Evolutionary conservation across 2,797 vertebrate genomes (phyloP), one percentile per base, ranked within the genome.

Genomic region (Semaprochilodus insignis): DNA sequence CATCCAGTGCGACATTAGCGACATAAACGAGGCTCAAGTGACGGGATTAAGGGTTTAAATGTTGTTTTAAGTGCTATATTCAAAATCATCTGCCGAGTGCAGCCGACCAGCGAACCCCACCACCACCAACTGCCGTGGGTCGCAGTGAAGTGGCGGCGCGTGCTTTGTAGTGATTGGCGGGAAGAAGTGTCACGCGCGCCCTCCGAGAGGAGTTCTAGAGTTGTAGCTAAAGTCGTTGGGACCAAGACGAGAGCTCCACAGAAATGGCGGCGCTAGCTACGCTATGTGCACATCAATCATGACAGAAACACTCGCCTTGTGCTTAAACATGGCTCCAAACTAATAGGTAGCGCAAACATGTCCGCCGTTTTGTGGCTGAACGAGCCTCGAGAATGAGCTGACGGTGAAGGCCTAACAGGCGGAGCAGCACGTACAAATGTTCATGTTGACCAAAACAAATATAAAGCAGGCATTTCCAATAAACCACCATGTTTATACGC

Each of bases 141-240:
- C 40, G 60, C 48, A 40, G 60, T 15, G 31, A 36, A 62, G 25
- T 31, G 63, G 40, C 62, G 44, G 54, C 16, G 66, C 67, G 63
- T 77, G 44, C 36, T 70, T 78, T 78, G 81, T 72, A 81, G 48
- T 74, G 44, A 87, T 84, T 88, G 87, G 83, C 87, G 85, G 83
- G 83, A 87, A 80, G 81, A 71, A 23, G 15, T 23, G 52, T 51
- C 55, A 52, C 44, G 60, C 70, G 34, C 67, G 1, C 10, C 1
- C 13, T 71, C 40, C 15, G 21, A 31, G 6, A 31, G 6, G 60
- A 31, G 11, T 25, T 13, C 13, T 15, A 2, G 25, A 63, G 25
- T 60, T n/a, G 21, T 2, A 31, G 31, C 31, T 31, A 4, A 27
- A 62, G 59, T 4, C n/a, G 25, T 6, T 0, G 25, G 13, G 5